phyloP scores from a whole-genome alignment of 2,797 vertebrate species.

The Bucorvus abyssinicus region DNA sequence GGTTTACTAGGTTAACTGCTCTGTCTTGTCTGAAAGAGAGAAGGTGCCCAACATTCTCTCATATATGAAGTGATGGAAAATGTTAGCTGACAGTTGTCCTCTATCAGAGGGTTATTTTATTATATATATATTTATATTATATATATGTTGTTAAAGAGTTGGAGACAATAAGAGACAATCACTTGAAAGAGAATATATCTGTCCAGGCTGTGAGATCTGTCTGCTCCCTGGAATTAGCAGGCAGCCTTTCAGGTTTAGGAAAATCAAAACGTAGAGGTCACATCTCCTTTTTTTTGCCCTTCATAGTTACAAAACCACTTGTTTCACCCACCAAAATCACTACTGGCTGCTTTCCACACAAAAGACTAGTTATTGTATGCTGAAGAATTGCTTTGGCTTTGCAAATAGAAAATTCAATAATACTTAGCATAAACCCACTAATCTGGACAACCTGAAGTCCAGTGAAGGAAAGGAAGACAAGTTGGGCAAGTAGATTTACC shows the following conservation, averaged over 20 bases:
- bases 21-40: background rate
- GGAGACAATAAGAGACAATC: background rate
- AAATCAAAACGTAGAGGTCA: background rate
- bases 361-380: background rate
- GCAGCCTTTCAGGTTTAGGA: background rate
- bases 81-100: background rate
- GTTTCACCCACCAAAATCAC: conserved; percentile 1
- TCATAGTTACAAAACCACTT: background rate
- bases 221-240: background rate
- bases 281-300: background rate
- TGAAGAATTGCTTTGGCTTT: background rate
- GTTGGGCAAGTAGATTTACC: background rate
- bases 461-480: background rate
- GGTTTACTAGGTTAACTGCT: background rate
- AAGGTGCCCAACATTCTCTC: background rate
- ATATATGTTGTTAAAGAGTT: background rate
- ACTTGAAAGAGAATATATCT: background rate
- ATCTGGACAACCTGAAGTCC: background rate
- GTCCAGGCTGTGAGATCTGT: background rate
- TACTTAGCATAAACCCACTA: background rate
- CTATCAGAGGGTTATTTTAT: background rate
- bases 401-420: background rate
- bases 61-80: background rate
- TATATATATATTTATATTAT: background rate
- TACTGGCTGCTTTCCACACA: background rate